Evolutionary conservation across 1,140 invertebrate species (phyloP).

Genomic region (Drosophila obscura): DNA sequence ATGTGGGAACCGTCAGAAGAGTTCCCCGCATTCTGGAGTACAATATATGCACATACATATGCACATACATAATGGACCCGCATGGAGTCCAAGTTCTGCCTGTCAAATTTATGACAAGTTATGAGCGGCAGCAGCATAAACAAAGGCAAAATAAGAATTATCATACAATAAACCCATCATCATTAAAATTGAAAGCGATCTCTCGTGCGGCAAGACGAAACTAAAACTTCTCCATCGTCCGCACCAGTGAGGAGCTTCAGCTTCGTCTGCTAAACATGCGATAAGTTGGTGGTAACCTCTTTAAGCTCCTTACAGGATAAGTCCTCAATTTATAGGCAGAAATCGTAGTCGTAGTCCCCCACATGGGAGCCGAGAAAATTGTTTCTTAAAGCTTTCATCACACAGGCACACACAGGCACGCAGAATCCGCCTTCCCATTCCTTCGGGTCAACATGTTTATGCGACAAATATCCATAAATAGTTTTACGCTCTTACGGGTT

Average conservation of each 20-base stretch:
- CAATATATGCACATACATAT: constrained; percentile 9
- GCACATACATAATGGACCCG: constrained; percentile 57
- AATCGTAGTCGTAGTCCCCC: constrained; percentile 16
- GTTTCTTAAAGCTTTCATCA: constrained; percentile 60
- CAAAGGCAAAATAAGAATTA: constrained; percentile 55
- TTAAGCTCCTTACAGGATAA: constrained; percentile 67
- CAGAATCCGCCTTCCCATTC: constrained; percentile 11
- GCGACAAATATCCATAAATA: constrained; percentile 80
- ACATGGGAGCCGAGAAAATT: constrained; percentile 3
- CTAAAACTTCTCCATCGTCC: constrained; percentile 22
- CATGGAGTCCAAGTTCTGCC: constrained; percentile 47
- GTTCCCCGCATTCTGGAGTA: constrained; percentile 25
- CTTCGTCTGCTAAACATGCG: constrained; percentile 56
- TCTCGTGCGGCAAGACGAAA: constrained; percentile 26
- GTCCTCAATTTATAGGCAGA: constrained; percentile 36
- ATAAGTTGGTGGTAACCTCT: constrained; percentile 59
- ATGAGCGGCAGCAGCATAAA: constrained; percentile 76
- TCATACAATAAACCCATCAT: constrained; percentile 56
- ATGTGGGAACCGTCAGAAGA: constrained; percentile 59
- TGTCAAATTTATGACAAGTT: constrained; percentile 82
- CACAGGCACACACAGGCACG: not conserved
- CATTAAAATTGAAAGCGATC: constrained; percentile 56
- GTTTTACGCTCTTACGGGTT: constrained; percentile 68
- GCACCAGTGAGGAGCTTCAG: constrained; percentile 4
- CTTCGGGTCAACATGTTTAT: constrained; percentile 74